These are phyloP conservation scores for Pterocles burchelli DNA, from an alignment of 2,113 vertebrate genomes.

Conservation along the genomic window DNA sequence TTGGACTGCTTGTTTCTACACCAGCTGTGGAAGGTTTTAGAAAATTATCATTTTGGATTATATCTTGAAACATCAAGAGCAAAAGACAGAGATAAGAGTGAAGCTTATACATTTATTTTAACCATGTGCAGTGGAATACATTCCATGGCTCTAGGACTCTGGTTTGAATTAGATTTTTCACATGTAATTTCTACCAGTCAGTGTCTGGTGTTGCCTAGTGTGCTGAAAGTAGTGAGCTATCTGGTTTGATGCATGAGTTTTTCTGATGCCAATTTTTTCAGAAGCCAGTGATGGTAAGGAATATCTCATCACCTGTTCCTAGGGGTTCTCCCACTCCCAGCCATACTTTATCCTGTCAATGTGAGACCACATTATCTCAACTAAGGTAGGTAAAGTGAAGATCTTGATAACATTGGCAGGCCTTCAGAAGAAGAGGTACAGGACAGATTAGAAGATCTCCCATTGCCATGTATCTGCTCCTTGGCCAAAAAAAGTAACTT, in stretches of 20 bases:
- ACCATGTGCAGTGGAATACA: not conserved
- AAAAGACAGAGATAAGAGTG: not conserved
- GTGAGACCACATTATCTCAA: not conserved
- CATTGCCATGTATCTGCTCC: not conserved
- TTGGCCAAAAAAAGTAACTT: not conserved
- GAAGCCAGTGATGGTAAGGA: not conserved
- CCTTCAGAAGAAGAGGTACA: not conserved
- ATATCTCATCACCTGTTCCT: not conserved
- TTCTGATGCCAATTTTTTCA: not conserved
- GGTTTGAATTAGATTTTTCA: not conserved
- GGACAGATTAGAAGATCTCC: not conserved
- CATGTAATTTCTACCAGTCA: not conserved
- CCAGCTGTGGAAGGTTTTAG: not conserved
- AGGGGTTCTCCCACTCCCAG: not conserved
- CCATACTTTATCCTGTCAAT: not conserved
- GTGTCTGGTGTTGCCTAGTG: not conserved
- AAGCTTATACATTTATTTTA: not conserved
- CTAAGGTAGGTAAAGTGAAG: not conserved
- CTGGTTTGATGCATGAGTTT: not conserved
- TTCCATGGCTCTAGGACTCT: not conserved
- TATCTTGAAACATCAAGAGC: not conserved
- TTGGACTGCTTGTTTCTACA: not conserved
- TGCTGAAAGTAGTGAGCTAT: not conserved
- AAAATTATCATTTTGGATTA: not conserved
- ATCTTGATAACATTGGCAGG: not conserved